These are phyloP conservation scores for Limnephilus rhombicus DNA, from an alignment of 2,888 invertebrate species.

Conservation along the genomic window DNA sequence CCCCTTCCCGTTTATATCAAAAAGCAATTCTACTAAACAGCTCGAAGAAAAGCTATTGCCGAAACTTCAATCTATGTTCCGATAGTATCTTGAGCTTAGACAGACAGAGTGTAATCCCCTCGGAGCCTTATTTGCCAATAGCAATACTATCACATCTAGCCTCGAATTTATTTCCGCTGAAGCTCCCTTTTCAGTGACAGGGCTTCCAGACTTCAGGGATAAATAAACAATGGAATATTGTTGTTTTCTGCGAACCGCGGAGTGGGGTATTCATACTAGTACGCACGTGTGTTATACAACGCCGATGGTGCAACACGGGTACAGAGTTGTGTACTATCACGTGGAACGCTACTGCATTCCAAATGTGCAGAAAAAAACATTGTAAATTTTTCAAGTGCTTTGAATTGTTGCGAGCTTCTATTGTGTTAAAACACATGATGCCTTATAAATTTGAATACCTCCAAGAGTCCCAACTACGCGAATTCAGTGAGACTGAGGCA, in stretches of 20 bases:
- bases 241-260: not conserved
- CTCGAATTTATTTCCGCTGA: constrained; percentile 23
- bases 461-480: no score
- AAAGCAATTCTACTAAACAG: constrained; percentile 43
- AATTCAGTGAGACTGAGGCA: no score
- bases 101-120: constrained; percentile 38
- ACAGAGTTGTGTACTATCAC: not conserved
- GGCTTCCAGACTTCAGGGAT: not conserved
- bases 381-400: not conserved
- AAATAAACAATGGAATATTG: constrained; percentile 21
- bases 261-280: not conserved
- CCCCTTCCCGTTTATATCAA: constrained; percentile 18
- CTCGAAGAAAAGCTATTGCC: constrained; percentile 43
- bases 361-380: not conserved
- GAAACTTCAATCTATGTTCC: constrained; percentile 45
- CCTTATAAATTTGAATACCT: no score
- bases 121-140: constrained; percentile 45
- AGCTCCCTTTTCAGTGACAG: constrained; percentile 20
- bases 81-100: constrained; percentile 40
- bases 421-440: not conserved
- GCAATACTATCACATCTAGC: constrained; percentile 27
- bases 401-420: not conserved
- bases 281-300: not conserved
- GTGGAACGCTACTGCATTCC: not conserved
- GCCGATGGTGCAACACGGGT: not conserved